phyloP scores from a whole-genome alignment of 2,113 vertebrate genomes.

The Pipa parva region DNA sequence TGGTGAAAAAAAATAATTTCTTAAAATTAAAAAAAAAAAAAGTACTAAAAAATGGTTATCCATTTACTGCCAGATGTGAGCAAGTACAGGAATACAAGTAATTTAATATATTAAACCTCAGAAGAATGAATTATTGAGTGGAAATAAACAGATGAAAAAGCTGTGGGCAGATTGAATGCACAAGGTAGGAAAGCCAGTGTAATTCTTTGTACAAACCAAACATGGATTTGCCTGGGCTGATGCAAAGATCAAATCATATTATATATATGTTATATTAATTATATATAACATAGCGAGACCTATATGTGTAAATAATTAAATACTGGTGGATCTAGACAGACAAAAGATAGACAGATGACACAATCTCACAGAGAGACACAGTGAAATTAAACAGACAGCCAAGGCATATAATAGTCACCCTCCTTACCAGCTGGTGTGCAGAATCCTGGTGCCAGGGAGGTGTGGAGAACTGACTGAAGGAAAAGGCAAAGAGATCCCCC shows the following conservation, averaged over 20 bases:
- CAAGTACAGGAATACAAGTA: too few species aligned
- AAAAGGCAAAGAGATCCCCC: slow-evolving; percentile 22
- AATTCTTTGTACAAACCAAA: not conserved
- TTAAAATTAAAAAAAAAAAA: too few species aligned
- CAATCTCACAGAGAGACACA: not conserved
- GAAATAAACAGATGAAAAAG: too few species aligned
- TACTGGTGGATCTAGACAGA: not conserved
- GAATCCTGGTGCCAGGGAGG: slow-evolving; percentile 31
- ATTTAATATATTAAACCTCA: too few species aligned
- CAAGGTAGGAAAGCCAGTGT: not conserved
- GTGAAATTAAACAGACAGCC: not conserved
- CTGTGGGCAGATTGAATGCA: too few species aligned
- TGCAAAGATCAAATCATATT: not conserved
- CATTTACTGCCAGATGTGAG: too few species aligned
- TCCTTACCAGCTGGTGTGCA: slow-evolving; percentile 36
- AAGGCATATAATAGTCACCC: slow-evolving; percentile 19
- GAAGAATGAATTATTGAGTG: too few species aligned
- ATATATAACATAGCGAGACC: not conserved
- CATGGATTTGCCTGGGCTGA: too few species aligned
- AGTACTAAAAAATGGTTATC: too few species aligned
- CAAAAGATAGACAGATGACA: not conserved
- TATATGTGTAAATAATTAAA: not conserved
- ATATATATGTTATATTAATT: not conserved
- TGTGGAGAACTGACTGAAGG: slow-evolving; percentile 39
- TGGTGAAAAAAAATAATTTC: too few species aligned